Evolutionary conservation across 2,797 vertebrate genomes (phyloP).

Genomic region (Oophaga sylvatica): DNA sequence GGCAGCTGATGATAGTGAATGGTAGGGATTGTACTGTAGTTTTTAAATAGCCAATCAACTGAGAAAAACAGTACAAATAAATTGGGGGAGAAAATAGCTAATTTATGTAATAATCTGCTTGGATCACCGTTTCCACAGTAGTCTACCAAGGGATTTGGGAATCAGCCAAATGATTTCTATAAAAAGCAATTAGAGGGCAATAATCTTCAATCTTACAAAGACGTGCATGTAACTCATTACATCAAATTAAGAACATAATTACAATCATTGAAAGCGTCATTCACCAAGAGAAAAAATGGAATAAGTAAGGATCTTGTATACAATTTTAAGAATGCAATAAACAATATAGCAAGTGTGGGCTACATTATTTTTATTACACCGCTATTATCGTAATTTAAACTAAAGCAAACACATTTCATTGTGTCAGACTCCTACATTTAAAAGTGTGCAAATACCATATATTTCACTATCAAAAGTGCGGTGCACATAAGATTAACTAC

Average conservation of each 20-base stretch:
- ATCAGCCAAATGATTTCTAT: not conserved
- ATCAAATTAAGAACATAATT: not conserved
- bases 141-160: not conserved
- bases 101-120: not conserved
- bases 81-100: not conserved
- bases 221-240: not conserved
- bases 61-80: not conserved
- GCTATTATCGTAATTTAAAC: not conserved
- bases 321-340: not conserved
- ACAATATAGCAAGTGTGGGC: not conserved
- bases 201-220: not conserved
- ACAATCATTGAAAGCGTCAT: not conserved
- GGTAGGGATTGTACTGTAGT: no score
- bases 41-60: not conserved
- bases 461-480: not conserved
- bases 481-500: not conserved
- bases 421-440: not conserved
- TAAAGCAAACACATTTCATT: not conserved
- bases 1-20: no score
- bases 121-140: not conserved
- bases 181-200: not conserved
- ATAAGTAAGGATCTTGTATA: not conserved
- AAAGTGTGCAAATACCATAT: not conserved
- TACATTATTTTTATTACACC: not conserved
- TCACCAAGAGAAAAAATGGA: not conserved